Evolutionary conservation across 2,113 vertebrate genomes (phyloP), one percentile per base, ranked within the genome.

Genomic region (Nyctereutes procyonoides): DNA sequence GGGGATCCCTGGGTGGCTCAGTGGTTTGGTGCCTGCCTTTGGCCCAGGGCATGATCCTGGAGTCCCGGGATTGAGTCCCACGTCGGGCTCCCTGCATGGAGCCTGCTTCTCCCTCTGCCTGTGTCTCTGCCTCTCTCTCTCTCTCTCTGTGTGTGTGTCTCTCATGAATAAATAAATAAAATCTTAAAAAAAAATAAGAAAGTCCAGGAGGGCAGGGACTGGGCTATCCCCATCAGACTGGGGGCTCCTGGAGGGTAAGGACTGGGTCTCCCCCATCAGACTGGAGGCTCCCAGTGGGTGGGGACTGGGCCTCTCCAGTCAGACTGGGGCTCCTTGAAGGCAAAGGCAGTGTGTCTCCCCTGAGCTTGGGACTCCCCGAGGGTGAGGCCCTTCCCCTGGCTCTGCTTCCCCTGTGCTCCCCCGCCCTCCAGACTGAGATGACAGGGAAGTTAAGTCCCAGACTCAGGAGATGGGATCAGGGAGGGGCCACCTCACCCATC

Each of bases 381-480:
- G 84, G 67, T 0, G 2, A 19, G 55, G 56, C 69, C 67, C 24
- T 20, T 82, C 53, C 58, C 35, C 62, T 32, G 88, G 80, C 53
- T 81, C 62, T 69, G 73, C 17, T 85, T 60, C 69, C 65, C 79
- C 10, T 3, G 83, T 0, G 17, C 71, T 55, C 58, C 26, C 60
- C 43, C 10, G 51, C 86, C 43, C 2, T 32, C 19, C n/a, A 80
- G 55, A 62, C 90, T 22, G n/a, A 62, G 76, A n/a, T 2, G 56
- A 77, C 35, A 32, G 24, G 85, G 83, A 86, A 92, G 48, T 71
- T 43, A 62, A 53, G 28, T 55, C 20, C 32, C 11, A 69, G 48
- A 85, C 5, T 1, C 0, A 4, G 17, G 62, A 92, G 92, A 92
- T 15, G 63, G 73, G 56, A 95, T 93, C 95, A 95, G 96, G 88